A percentile compares a stretch with the other conserved stretches of the same genome.
Conservation (phyloP, 2,888 invertebrate genomes). For the Teleiodes luculella region DNA sequence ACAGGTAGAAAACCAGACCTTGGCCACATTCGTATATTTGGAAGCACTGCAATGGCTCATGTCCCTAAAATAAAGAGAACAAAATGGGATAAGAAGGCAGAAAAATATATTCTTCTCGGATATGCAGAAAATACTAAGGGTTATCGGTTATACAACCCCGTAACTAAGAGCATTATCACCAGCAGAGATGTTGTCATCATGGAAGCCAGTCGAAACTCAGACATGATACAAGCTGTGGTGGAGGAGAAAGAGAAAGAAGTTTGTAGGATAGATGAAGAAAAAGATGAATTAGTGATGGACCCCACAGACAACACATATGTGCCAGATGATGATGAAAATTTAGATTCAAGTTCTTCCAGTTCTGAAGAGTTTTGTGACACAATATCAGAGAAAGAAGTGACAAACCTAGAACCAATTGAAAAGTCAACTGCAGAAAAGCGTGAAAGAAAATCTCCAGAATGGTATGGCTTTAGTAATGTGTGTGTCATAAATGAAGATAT, state of each 20-base stretch:
- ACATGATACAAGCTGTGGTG: conserved; percentile 31
- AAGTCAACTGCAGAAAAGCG: conserved; percentile 11
- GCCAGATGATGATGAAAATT: no score
- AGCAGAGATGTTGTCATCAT: conserved; percentile 26
- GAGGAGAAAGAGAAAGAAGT: conserved; percentile 7
- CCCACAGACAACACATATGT: not conserved
- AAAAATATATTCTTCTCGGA: conserved; percentile 18
- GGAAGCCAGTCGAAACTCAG: conserved; percentile 17
- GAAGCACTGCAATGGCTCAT: conserved; percentile 21
- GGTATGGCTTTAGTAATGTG: conserved; percentile 16
- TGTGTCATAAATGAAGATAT: not conserved
- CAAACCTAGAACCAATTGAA: no score
- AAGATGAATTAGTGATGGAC: not conserved
- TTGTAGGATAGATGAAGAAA: no score
- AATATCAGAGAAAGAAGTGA: no score
- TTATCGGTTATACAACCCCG: conserved; percentile 23
- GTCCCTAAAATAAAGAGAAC: conserved; percentile 18
- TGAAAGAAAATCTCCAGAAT: conserved; percentile 13
- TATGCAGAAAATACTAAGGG: conserved; percentile 23
- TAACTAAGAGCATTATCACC: conserved; percentile 18
- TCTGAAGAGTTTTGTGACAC: no score
- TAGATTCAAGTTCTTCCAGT: no score
- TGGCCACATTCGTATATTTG: conserved; percentile 11
- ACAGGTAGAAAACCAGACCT: conserved; percentile 22
- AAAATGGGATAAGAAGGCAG: conserved; percentile 21